These are phyloP conservation scores for Acridotheres tristis DNA, from an alignment of 2,797 vertebrate genomes.

Conservation along the genomic window DNA sequence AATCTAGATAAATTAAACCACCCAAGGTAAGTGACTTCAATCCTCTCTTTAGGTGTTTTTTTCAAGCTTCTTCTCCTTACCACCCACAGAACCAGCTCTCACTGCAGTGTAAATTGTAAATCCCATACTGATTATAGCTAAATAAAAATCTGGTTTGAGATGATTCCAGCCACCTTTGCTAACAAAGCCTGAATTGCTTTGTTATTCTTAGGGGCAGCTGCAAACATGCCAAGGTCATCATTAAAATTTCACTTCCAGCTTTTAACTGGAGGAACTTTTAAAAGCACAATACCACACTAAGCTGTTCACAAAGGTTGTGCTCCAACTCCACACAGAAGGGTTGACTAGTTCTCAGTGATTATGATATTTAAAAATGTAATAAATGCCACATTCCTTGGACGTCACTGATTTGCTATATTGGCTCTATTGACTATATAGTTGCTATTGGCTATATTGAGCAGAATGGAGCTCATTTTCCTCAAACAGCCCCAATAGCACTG, in stretches of 20 bases:
- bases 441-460: background rate
- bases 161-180: background rate
- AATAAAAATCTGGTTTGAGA: background rate
- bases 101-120: background rate
- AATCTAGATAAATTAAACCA: background rate
- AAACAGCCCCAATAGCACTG: background rate
- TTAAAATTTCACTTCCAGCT: background rate
- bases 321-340: background rate
- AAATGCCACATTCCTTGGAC: background rate
- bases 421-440: background rate
- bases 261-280: background rate
- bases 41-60: background rate
- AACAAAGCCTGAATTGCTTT: background rate
- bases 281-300: background rate
- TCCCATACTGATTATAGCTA: background rate
- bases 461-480: background rate
- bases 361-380: background rate
- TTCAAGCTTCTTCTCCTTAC: background rate
- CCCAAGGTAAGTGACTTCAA: background rate
- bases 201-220: background rate
- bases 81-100: background rate
- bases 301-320: background rate
- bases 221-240: background rate
- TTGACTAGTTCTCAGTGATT: background rate
- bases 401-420: background rate